Conservation (phyloP, 2,888 invertebrate genomes). For the Limnephilus auricula region DNA sequence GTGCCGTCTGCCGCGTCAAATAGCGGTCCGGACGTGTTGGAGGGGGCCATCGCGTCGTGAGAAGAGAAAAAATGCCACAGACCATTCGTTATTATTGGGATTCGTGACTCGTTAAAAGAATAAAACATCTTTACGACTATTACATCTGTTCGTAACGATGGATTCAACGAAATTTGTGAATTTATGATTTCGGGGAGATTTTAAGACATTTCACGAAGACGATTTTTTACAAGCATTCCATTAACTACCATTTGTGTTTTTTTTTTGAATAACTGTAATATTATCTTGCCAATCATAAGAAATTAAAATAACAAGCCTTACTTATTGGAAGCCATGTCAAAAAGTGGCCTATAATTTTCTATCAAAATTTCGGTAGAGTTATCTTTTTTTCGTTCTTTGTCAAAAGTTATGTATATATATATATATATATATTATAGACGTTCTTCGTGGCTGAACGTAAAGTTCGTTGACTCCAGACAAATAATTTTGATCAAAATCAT, state of each 20-base stretch:
- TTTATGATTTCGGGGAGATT: background rate
- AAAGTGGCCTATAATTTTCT: background rate
- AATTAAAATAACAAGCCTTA: background rate
- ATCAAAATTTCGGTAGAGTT: no score
- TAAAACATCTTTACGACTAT: conserved; percentile 11
- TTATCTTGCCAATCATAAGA: background rate
- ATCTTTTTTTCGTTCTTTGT: no score
- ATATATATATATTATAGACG: no score
- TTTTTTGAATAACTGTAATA: background rate
- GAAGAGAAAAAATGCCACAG: conserved; percentile 21
- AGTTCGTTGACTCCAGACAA: no score
- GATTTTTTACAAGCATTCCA: background rate
- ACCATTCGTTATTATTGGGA: conserved; percentile 6
- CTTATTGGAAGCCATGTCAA: background rate
- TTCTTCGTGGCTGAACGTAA: no score
- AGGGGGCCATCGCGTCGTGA: conserved; percentile 20
- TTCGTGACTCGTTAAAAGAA: conserved; percentile 34
- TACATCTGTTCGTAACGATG: background rate
- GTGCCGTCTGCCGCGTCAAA: conserved; percentile 47
- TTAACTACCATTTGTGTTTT: background rate
- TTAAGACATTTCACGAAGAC: background rate
- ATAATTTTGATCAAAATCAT: no score
- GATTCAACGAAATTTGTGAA: background rate
- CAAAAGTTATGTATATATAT: no score
- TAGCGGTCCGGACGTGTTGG: conserved; percentile 27